phyloP scores from a whole-genome alignment of 2,113 vertebrate genomes.

The Lophochroa leadbeateri region DNA sequence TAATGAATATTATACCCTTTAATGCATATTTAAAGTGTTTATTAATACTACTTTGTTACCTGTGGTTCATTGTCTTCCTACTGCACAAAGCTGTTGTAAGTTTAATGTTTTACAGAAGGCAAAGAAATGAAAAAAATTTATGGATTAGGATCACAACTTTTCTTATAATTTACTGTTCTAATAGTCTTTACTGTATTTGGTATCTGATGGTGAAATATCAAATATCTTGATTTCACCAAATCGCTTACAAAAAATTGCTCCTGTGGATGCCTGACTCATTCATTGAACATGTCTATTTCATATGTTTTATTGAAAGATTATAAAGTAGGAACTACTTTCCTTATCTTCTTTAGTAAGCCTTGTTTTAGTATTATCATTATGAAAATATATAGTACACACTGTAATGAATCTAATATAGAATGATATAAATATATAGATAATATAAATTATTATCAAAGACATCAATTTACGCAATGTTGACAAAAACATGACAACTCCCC shows the following conservation, averaged over 20 bases:
- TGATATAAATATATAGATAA: neutral
- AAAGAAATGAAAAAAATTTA: neutral
- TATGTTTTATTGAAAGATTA: neutral
- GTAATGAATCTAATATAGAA: neutral
- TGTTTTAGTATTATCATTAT: neutral
- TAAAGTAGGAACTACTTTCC: neutral
- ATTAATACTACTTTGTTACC: neutral
- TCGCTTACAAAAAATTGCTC: neutral
- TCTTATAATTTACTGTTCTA: neutral
- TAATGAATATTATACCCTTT: neutral
- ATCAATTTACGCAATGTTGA: neutral
- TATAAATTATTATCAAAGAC: neutral
- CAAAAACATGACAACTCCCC: neutral
- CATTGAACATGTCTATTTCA: neutral
- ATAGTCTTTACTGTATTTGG: neutral
- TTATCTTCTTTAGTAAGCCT: neutral
- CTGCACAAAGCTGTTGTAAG: neutral
- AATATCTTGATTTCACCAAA: neutral
- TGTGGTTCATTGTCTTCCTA: neutral
- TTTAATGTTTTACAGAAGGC: neutral
- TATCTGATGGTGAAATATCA: neutral
- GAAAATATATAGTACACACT: neutral
- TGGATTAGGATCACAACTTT: neutral
- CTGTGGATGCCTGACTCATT: neutral
- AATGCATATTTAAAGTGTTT: neutral